Percentiles rank a stretch among this genome's conserved stretches.
These are phyloP conservation scores for Zaprionus capensis DNA, from an alignment of 1,140 invertebrate genomes.

Conservation along the genomic window DNA sequence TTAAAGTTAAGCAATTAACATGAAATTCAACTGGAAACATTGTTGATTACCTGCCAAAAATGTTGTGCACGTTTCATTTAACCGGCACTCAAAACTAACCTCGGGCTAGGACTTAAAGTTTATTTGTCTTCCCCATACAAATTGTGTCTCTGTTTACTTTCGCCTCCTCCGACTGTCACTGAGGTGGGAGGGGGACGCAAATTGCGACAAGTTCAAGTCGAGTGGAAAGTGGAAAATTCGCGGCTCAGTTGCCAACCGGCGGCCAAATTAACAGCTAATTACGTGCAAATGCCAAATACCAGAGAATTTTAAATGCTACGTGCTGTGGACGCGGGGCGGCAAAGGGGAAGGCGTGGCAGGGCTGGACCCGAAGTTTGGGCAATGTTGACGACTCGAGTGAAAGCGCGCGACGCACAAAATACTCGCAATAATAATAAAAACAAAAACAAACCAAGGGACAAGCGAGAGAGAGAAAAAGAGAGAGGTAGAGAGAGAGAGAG, in stretches of 20 bases:
- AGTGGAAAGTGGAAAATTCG: conserved; percentile 60
- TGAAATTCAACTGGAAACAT: not conserved
- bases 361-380: not conserved
- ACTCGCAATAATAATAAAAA: conserved; percentile 25
- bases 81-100: not conserved
- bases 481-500: not conserved
- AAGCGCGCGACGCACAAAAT: conserved; percentile 33
- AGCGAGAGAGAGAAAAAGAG: not conserved
- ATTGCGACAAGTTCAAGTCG: conserved; percentile 29
- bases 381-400: conserved; percentile 5
- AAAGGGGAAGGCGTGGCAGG: not conserved
- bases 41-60: conserved; percentile 1
- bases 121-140: not conserved
- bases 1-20: not conserved
- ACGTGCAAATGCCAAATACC: conserved; percentile 64
- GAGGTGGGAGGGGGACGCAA: not conserved
- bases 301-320: conserved; percentile 41
- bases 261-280: conserved; percentile 75
- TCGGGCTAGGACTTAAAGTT: not conserved
- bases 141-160: not conserved
- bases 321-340: not conserved
- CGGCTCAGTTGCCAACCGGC: conserved; percentile 57
- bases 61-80: conserved; percentile 3
- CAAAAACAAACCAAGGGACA: conserved; percentile 14
- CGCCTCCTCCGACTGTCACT: conserved; percentile 5